Conservation (phyloP, 1,140 invertebrate genomes). For the Tyrophagus putrescentiae region DNA sequence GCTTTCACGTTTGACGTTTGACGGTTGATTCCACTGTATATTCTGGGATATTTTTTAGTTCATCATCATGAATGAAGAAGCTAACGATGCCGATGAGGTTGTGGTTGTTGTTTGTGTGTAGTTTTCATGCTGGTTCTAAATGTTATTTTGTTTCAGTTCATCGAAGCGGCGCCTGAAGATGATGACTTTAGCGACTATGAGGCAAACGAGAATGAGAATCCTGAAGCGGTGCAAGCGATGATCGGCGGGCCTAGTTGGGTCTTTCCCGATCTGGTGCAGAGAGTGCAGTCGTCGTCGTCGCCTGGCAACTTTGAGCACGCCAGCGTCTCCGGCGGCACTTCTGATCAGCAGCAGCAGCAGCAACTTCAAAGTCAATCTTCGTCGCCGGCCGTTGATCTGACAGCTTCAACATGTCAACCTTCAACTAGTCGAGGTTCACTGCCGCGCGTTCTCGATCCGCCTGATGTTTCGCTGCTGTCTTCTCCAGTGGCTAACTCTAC, state of each 20-base stretch:
- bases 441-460: slow-evolving; percentile 12
- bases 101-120: neutral
- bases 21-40: too few relatives aligned
- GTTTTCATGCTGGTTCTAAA: neutral
- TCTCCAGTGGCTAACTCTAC: neutral
- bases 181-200: slow-evolving; percentile 19
- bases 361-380: neutral
- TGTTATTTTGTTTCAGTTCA: neutral
- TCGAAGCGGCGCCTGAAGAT: slow-evolving; percentile 16
- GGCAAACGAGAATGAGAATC: slow-evolving; percentile 8
- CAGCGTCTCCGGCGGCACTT: neutral
- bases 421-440: neutral
- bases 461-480: slow-evolving; percentile 10
- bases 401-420: neutral
- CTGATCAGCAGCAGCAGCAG: too few relatives aligned
- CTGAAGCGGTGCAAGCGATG: slow-evolving; percentile 18
- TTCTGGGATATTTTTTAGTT: too few relatives aligned
- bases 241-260: slow-evolving; percentile 14
- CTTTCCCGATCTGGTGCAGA: slow-evolving; percentile 1
- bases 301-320: neutral
- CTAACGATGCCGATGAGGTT: neutral
- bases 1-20: neutral
- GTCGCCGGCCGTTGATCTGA: neutral
- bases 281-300: neutral
- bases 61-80: neutral